Conservation (phyloP, 2,797 vertebrate genomes). For the Cottoperca gobio region DNA sequence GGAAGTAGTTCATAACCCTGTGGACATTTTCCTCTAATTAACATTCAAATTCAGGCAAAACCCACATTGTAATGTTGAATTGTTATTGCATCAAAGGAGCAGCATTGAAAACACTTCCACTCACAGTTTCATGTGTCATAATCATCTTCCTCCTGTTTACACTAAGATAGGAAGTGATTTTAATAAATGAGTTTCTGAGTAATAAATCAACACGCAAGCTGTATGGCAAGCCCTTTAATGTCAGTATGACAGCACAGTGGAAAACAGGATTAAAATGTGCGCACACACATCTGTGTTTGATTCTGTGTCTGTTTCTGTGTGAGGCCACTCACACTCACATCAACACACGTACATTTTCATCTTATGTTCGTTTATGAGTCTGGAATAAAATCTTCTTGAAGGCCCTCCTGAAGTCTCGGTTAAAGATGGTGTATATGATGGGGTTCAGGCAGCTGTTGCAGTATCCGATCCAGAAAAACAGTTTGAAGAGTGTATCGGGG, state of each 20-base stretch:
- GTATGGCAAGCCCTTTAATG: slow-evolving; percentile 78
- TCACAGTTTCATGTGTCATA: background rate
- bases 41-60: slow-evolving; percentile 35
- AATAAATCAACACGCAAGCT: slow-evolving; percentile 57
- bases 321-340: background rate
- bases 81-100: slow-evolving; percentile 21
- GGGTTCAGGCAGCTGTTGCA: slow-evolving; percentile 87
- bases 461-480: slow-evolving; percentile 89
- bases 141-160: slow-evolving; percentile 14
- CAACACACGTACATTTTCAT: slow-evolving; percentile 9
- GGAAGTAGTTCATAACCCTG: slow-evolving; percentile 20
- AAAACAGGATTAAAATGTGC: slow-evolving; percentile 48
- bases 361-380: slow-evolving; percentile 54
- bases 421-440: slow-evolving; percentile 87
- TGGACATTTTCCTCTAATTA: slow-evolving; percentile 45
- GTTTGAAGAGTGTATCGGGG: slow-evolving; percentile 81
- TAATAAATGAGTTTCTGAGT: slow-evolving; percentile 40
- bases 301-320: background rate
- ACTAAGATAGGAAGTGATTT: slow-evolving; percentile 11
- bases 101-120: slow-evolving; percentile 5
- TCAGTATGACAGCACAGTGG: slow-evolving; percentile 69
- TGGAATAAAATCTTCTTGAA: slow-evolving; percentile 84
- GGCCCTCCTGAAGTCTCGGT: slow-evolving; percentile 85
- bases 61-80: background rate
- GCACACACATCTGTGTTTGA: background rate